Conservation (phyloP, 2,797 vertebrate species). For the Lutra lutra region DNA sequence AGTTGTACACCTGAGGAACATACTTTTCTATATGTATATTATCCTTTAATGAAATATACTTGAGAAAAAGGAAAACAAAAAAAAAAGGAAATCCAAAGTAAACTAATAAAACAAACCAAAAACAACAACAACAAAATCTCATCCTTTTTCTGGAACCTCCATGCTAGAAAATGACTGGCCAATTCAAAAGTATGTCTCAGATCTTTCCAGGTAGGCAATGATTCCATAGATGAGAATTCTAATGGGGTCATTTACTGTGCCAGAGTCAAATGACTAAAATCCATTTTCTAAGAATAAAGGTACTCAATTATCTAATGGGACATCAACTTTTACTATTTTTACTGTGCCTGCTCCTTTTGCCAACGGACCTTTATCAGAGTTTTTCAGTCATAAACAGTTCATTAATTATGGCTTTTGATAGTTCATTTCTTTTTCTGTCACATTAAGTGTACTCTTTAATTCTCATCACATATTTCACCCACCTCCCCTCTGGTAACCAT, state of each 20-base stretch:
- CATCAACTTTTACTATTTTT: slow-evolving; percentile 44
- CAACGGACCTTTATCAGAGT: background rate
- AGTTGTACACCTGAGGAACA: background rate
- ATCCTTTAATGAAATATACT: background rate
- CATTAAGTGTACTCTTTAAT: background rate
- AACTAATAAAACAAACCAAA: background rate
- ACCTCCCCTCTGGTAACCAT: background rate
- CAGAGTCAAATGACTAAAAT: slow-evolving; percentile 32
- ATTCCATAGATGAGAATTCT: background rate
- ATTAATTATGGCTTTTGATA: slow-evolving; percentile 19
- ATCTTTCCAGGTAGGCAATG: background rate
- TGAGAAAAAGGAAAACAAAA: background rate
- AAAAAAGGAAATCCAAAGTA: background rate
- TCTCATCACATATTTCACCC: background rate
- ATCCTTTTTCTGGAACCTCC: background rate
- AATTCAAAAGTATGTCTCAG: slow-evolving; percentile 33
- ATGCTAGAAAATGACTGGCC: background rate
- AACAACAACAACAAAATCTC: background rate
- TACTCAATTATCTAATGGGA: background rate
- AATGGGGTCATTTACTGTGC: background rate
- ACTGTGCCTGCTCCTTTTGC: background rate
- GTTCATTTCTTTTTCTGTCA: background rate
- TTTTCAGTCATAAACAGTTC: slow-evolving; percentile 20
- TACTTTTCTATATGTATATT: background rate
- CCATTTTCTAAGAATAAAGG: slow-evolving; percentile 32